Evolutionary conservation across 2,113 vertebrate genomes (phyloP).

Genomic region (Nyctibius bracteatus): DNA sequence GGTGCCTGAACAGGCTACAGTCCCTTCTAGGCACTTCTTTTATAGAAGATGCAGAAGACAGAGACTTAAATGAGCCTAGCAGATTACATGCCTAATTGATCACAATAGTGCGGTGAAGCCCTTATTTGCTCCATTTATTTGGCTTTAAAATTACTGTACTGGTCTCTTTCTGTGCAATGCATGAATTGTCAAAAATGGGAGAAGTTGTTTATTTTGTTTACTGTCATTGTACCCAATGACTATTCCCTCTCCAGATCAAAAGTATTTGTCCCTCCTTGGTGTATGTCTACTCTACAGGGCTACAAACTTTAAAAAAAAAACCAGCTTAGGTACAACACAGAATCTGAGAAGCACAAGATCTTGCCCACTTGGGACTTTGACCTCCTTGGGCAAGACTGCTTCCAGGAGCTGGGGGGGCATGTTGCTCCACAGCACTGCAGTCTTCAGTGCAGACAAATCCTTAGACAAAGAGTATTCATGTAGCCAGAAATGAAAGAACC

Average conservation of each 20-base stretch:
- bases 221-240: constrained; percentile 30
- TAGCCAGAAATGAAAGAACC: not conserved
- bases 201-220: constrained; percentile 57
- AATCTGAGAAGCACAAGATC: not conserved
- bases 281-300: not conserved
- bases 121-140: constrained; percentile 37
- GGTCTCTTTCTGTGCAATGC: constrained; percentile 4
- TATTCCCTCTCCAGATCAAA: constrained; percentile 40
- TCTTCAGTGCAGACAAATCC: not conserved
- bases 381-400: not conserved
- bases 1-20: not conserved
- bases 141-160: constrained; percentile 15
- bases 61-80: constrained; percentile 75
- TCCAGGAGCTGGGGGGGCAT: not conserved
- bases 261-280: constrained; percentile 44
- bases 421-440: not conserved
- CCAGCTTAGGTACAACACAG: not conserved
- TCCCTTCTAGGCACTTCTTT: not conserved
- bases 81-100: not conserved
- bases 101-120: not conserved
- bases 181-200: constrained; percentile 27
- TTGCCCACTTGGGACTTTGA: not conserved
- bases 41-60: not conserved
- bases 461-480: not conserved
- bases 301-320: not conserved